A percentile compares a stretch with the other conserved stretches of the same genome.
phyloP scores from a whole-genome alignment of 2,797 vertebrate species.

The Darevskia mixta region DNA sequence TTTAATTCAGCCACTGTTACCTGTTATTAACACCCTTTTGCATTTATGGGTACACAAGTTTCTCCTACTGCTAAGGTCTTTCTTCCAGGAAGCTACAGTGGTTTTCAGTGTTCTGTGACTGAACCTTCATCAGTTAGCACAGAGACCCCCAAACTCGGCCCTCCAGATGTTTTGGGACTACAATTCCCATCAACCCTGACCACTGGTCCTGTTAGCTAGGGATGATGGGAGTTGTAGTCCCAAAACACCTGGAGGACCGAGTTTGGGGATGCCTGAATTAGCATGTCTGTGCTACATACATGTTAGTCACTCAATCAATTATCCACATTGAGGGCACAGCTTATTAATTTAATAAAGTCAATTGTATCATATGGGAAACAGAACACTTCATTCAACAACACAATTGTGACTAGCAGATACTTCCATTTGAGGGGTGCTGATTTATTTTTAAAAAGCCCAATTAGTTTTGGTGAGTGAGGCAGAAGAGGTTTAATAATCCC shows the following conservation, averaged over 20 bases:
- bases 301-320: no score
- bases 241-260: no score
- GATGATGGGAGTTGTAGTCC: no score
- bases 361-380: neutral
- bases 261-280: neutral
- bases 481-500: neutral
- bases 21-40: neutral
- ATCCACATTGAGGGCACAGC: neutral
- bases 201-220: no score
- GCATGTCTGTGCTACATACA: neutral
- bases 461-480: neutral
- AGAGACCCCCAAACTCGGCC: no score
- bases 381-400: neutral
- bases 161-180: no score
- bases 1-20: neutral
- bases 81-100: neutral
- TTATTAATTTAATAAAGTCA: neutral
- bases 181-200: no score
- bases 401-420: neutral
- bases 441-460: neutral
- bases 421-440: neutral
- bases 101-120: neutral
- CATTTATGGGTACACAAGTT: neutral
- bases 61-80: neutral
- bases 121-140: neutral